Evolutionary conservation across 2,888 invertebrate genomes (phyloP).

Genomic region (Dicyrtomina minuta): DNA sequence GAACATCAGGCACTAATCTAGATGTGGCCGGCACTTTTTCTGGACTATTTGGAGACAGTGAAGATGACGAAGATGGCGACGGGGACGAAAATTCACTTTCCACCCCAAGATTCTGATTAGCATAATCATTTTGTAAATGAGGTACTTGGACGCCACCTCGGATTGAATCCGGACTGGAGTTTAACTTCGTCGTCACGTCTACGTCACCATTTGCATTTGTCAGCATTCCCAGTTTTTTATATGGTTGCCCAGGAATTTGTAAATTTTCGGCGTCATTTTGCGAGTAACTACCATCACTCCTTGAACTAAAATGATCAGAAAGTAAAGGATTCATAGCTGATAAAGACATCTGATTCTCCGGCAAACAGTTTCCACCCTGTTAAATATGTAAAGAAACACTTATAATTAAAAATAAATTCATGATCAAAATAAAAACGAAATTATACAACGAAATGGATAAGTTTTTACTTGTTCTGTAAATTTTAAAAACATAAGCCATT

Average conservation of each 20-base stretch:
- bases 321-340: constrained; percentile 46
- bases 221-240: constrained; percentile 42
- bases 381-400: constrained; percentile 28
- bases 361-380: constrained; percentile 43
- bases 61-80: constrained; percentile 23
- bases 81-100: constrained; percentile 22
- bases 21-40: constrained; percentile 21
- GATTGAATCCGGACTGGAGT: no score
- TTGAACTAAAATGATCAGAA: constrained; percentile 36
- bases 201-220: constrained; percentile 36
- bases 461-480: no score
- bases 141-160: background rate
- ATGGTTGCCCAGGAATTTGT: constrained; percentile 18
- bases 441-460: no score
- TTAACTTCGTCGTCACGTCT: no score
- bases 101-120: constrained; percentile 8
- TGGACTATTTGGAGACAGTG: constrained; percentile 20
- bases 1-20: constrained; percentile 32
- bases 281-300: constrained; percentile 7
- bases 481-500: no score
- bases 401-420: no score
- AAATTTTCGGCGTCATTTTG: no score
- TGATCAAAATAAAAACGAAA: no score
- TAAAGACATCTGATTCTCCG: constrained; percentile 39
- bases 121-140: constrained; percentile 6